Percentiles rank a stretch among this genome's conserved stretches.
Evolutionary conservation across 2,888 invertebrate genomes (phyloP).

Genomic region (Odontothrips loti): DNA sequence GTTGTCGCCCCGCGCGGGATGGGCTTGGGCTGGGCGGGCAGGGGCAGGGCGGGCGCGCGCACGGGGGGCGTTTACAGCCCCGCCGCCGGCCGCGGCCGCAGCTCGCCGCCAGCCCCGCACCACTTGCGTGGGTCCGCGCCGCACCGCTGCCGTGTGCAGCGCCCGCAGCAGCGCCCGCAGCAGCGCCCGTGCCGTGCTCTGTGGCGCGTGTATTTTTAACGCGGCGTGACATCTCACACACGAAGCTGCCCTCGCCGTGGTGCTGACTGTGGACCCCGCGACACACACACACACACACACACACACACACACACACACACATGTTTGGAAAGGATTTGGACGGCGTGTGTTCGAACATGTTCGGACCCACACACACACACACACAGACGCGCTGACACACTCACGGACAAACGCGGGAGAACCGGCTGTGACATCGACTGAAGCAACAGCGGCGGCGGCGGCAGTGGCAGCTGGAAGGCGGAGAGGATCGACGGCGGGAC

Average conservation of each 20-base stretch:
- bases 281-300: too few species aligned
- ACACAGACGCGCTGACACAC: background rate
- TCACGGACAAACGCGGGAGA: background rate
- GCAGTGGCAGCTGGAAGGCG: background rate
- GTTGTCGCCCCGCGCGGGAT: background rate
- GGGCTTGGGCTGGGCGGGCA: background rate
- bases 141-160: too few species aligned
- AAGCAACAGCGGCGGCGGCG: background rate
- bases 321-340: conserved; percentile 17
- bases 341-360: conserved; percentile 12
- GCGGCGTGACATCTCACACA: conserved; percentile 23
- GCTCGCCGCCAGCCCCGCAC: too few species aligned
- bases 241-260: background rate
- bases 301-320: background rate
- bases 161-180: too few species aligned
- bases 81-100: background rate
- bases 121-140: too few species aligned
- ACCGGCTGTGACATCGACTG: too few species aligned
- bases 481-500: background rate
- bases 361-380: background rate
- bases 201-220: conserved; percentile 13
- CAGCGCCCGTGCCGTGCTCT: too few species aligned
- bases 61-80: background rate
- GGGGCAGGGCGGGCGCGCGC: background rate
- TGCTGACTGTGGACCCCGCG: too few species aligned